Evolutionary conservation across 2,113 vertebrate species (phyloP).

Genomic region (Lutjanus erythropterus): DNA sequence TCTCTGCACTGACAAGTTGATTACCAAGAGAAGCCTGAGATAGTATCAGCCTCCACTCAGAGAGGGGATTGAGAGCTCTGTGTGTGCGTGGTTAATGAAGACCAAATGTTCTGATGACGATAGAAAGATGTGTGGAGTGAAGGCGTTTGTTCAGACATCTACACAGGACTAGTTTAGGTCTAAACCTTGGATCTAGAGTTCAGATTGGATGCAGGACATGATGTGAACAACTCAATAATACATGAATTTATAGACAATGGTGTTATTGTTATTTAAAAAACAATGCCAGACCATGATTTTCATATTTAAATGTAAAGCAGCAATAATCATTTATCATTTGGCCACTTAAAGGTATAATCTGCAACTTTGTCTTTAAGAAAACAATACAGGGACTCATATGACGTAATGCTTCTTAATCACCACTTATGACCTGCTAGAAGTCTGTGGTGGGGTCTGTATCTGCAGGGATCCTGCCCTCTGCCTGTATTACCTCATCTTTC

Average conservation of each 20-base stretch:
- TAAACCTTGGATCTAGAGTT: neutral
- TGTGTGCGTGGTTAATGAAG: slow-evolving; percentile 57
- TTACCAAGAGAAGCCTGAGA: slow-evolving; percentile 66
- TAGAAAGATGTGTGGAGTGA: slow-evolving; percentile 29
- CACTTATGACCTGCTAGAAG: too few relatives aligned
- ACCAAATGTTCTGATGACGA: slow-evolving; percentile 54
- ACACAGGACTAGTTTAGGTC: neutral
- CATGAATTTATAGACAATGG: neutral
- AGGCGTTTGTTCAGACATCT: slow-evolving; percentile 13
- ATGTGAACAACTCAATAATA: neutral
- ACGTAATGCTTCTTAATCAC: too few relatives aligned
- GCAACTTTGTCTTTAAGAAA: too few relatives aligned
- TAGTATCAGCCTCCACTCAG: slow-evolving; percentile 58
- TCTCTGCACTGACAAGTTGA: slow-evolving; percentile 61
- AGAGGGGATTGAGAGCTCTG: slow-evolving; percentile 15
- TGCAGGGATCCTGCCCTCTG: too few relatives aligned
- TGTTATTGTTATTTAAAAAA: too few relatives aligned
- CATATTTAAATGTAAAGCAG: neutral
- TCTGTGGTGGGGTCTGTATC: too few relatives aligned
- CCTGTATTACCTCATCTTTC: too few relatives aligned
- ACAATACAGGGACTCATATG: too few relatives aligned
- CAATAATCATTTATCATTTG: neutral
- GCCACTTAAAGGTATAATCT: too few relatives aligned
- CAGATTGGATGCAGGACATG: neutral
- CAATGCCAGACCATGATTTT: neutral